Evolutionary conservation across 1,140 invertebrate genomes (phyloP), one percentile per base, ranked within the genome.

Genomic region (Ips typographus): DNA sequence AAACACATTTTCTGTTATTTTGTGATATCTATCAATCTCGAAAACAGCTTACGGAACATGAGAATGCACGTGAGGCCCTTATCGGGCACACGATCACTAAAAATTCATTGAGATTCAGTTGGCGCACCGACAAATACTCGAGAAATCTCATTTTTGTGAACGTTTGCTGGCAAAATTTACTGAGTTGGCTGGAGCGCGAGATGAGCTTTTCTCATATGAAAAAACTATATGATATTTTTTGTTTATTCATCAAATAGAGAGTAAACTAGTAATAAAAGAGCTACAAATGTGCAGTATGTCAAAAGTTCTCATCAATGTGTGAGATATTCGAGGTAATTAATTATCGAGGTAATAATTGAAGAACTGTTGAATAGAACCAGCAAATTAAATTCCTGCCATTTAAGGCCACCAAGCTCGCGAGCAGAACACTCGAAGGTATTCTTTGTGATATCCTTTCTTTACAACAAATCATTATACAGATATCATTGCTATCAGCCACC

Each of bases 401-500:
- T 6, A 61, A 40, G 59, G 49, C 61, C 68, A 70, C 68, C 61
- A 70, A 41, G 61, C 40, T 58, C 42, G 60, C 44, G 42, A 62
- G 22, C 66, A 42, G 47, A 68, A 62, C 55, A 68, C 61, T 6
- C 39, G 37, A 58, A 37, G 58, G 40, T 68, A 60, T 68, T 68
- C 65, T 52, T 60, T 47, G 39, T 42, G 40, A 51, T 64, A 70
- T 70, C 64, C 68, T 70, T 64, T 43, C 61, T 57, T 64, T 70
- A 70, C 61, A 57, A 49, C 68, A 56, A 70, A 70, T 70, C 60
- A 64, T 70, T 70, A 70, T 70, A 70, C 60, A 70, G 68, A 70
- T 70, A 70, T 70, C 68, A 70, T 70, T 70, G 68, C 60, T 70
- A 70, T 70, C 68, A 68, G 68, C 68, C 68, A 70, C 68, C 68